phyloP scores from a whole-genome alignment of 2,888 invertebrate genomes.

The Sisyra terminalis region DNA sequence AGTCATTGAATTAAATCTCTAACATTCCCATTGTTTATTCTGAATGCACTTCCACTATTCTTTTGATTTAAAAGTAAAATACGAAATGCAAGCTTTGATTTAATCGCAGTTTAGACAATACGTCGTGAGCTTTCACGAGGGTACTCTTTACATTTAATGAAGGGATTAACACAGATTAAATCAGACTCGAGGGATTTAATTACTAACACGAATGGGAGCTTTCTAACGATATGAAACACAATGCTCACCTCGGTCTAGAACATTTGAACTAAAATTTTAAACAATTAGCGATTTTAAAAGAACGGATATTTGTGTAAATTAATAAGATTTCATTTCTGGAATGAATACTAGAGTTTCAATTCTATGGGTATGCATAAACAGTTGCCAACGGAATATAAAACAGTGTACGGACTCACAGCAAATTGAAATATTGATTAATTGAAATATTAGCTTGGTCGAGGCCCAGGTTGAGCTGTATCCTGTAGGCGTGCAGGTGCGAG shows the following conservation, averaged over 20 bases:
- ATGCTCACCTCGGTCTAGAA: too few relatives aligned
- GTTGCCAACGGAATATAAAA: neutral
- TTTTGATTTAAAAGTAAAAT: too few relatives aligned
- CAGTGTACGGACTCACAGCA: neutral
- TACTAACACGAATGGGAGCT: constrained; percentile 10
- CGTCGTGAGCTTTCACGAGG: too few relatives aligned
- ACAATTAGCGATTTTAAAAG: too few relatives aligned
- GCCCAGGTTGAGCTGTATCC: neutral
- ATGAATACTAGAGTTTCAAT: neutral
- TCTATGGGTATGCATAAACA: neutral
- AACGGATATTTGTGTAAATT: too few relatives aligned
- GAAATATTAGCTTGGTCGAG: constrained; percentile 5
- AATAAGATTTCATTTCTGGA: neutral
- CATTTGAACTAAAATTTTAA: neutral
- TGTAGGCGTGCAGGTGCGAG: constrained; percentile 5
- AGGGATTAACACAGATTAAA: constrained; percentile 19
- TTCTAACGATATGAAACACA: too few relatives aligned
- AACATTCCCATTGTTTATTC: too few relatives aligned
- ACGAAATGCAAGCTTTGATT: too few relatives aligned
- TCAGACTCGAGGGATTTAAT: constrained; percentile 18
- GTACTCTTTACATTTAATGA: constrained; percentile 14
- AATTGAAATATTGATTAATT: constrained; percentile 9
- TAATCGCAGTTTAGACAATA: too few relatives aligned
- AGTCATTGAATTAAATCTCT: too few relatives aligned
- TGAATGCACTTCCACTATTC: too few relatives aligned